Base-by-base conservation (phyloP, 2,888 invertebrate genomes). In the Drosophila austrosaltans region DNA sequence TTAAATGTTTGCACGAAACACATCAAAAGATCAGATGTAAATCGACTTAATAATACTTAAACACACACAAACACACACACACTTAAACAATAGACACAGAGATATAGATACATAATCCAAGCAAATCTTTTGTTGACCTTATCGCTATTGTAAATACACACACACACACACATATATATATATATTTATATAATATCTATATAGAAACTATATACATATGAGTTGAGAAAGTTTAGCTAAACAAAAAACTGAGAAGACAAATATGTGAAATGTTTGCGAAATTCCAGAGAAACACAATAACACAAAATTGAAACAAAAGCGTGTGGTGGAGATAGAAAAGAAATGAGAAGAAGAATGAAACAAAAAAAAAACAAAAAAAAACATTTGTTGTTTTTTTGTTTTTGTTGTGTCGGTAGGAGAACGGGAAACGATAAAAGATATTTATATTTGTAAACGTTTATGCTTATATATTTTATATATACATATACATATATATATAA, bases 361-460 rank as follows among this genome's bases (percentile, higher is more conserved):
- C 10, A 22, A 25, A 56, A 63, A 8, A 25, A 16, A 16, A 16
- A 16, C 16, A 16, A 16, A 16, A 16, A 16, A 16, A 16, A 16
- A 16, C 16, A 16, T 16, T 16, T 16, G 16, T 16, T 16, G 16
- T 16, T 16, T 16, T 16, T 48, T 22, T 3, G 22, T 48, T 48
- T 44, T 44, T 44, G 22, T 61, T 69, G 57, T 57, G 20, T 28
- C 16, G 68, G 72, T 58, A 59, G 58, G 72, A 61, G 62, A 70
- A 72, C 63, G 75, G 77, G 74, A 65, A 82, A 75, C 66, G 71
- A 79, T 74, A 81, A 71, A 76, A 80, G 75, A 85, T 83, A 85
- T 85, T 83, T 83, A 85, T 83, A 83, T 83, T 83, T 83, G 85
- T 82, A 85, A 80, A 85, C 67, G 71, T 81, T 85, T 83, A 82